Conservation (phyloP, 2,888 invertebrate species). For the Apodemia duryi region DNA sequence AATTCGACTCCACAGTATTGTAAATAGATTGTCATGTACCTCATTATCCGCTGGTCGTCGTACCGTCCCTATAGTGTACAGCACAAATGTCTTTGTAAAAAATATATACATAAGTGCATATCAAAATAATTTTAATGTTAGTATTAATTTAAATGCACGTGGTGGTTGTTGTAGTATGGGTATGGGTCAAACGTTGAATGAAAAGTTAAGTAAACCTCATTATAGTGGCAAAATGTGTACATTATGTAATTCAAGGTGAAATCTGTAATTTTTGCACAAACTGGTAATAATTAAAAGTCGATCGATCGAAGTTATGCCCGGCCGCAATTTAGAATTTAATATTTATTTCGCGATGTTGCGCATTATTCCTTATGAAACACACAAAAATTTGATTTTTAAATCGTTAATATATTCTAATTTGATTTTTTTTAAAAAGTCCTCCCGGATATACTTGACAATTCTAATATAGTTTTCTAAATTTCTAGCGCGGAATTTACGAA, state of each 20-base stretch:
- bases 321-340: no score
- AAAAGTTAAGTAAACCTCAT: conserved; percentile 20
- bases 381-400: no score
- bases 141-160: conserved; percentile 58
- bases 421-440: no score
- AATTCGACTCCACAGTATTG: conserved; percentile 36
- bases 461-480: no score
- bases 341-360: no score
- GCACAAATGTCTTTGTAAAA: conserved; percentile 75
- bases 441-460: no score
- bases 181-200: conserved; percentile 16
- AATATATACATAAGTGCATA: conserved; percentile 73
- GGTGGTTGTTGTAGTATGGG: conserved; percentile 30
- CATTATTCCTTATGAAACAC: no score
- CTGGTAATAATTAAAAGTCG: not conserved
- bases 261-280: conserved; percentile 11
- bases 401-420: no score
- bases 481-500: no score
- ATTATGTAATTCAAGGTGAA: conserved; percentile 5
- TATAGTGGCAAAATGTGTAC: conserved; percentile 11
- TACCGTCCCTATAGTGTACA: conserved; percentile 54
- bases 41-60: conserved; percentile 25
- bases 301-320: no score
- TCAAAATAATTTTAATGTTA: conserved; percentile 73
- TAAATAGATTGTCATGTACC: conserved; percentile 22